Evolutionary conservation across 2,888 invertebrate species (phyloP), one percentile per base, ranked within the genome.

Genomic region (Peribatodes rhomboidaria): DNA sequence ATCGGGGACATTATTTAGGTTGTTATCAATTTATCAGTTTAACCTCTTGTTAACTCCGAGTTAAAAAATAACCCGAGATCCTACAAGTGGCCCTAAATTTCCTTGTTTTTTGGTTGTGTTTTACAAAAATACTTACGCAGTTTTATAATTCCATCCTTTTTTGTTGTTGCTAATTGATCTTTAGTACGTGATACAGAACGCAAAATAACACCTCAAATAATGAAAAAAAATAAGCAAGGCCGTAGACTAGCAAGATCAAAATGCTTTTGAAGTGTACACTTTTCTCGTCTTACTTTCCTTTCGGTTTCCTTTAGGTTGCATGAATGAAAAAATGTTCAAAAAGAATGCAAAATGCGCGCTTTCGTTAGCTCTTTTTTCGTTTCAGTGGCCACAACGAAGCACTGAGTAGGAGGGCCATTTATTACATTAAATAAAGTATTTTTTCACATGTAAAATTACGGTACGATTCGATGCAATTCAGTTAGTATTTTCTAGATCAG

Each of bases 311-410:
- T 71, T 67, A 71, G 71, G 68, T 68, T 68, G 70, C 58, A 65
- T 69, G 67, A 74, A 72, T 64, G 71, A 67, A 66, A 68, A 68
- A 72, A 70, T 63, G 65, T 68, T 68, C 70, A 66, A 66, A 68
- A 72, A 74, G 73, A 70, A 67, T 69, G 69, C 62, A 58, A 70
- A 71, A 73, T 69, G 69, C 69, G 64, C 68, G 68, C 68, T 69
- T 73, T 67, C 56, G 60, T 71, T 71, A 65, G 71, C 65, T 66
- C 60, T 61, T 69, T 61, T 69, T 62, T 62, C 61, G 67, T 72
- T 71, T 65, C 72, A 67, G 69, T 69, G 70, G 71, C 67, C 68
- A 66, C 68, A 56, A 64, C 63, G 56, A 58, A 56, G 55, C 22
- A 53, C 35, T 33, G 16, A 1, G 13, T 52, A 65, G 56, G 44